phyloP scores from a whole-genome alignment of 1,140 invertebrate species.

The Tetramorium parvispinum region DNA sequence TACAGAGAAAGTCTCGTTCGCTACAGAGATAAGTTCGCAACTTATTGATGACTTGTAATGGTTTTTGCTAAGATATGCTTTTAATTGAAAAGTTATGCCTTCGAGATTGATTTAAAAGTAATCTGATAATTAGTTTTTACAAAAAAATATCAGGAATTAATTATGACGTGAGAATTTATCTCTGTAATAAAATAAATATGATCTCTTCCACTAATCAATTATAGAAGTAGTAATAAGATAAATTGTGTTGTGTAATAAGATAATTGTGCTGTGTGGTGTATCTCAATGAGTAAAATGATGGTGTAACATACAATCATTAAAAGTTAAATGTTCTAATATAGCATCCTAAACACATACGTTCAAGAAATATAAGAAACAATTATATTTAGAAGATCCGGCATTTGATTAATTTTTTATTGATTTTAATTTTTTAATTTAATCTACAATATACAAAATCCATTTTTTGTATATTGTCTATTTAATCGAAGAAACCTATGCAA shows the following conservation, averaged over 20 bases:
- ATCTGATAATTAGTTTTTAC: background rate
- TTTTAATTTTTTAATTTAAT: background rate
- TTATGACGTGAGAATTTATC: background rate
- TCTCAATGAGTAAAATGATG: background rate
- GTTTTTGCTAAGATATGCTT: background rate
- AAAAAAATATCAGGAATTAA: background rate
- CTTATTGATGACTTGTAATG: background rate
- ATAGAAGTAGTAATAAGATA: background rate
- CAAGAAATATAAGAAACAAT: background rate
- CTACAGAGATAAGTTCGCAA: background rate
- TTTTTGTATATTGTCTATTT: background rate
- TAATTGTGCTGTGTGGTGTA: background rate
- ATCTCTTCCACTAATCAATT: background rate
- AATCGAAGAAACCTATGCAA: background rate
- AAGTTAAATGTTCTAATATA: background rate
- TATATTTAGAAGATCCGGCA: background rate
- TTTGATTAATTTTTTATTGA: background rate
- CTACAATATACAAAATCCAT: background rate
- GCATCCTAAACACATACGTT: background rate
- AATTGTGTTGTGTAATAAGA: background rate
- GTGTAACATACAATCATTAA: background rate
- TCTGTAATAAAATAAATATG: background rate
- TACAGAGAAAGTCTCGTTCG: background rate
- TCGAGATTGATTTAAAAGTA: background rate
- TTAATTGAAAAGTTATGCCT: conserved; percentile 19